phyloP scores from a whole-genome alignment of 2,113 vertebrate genomes.

The Hemicordylus capensis region DNA sequence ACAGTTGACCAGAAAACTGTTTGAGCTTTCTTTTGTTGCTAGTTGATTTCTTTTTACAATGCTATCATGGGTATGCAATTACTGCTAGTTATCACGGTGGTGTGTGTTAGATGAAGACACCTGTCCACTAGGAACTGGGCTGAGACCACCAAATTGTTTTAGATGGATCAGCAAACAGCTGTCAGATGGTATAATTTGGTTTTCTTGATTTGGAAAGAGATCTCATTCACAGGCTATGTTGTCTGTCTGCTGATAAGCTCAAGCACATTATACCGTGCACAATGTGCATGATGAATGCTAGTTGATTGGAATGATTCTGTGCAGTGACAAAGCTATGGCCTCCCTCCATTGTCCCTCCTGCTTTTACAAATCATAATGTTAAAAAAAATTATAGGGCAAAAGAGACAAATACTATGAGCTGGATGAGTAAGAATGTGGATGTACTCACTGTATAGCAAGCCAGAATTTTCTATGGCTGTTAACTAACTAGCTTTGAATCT shows the following conservation, averaged over 20 bases:
- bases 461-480: slow-evolving; percentile 34
- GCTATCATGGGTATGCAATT: slow-evolving; percentile 54
- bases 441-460: background rate
- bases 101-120: slow-evolving; percentile 58
- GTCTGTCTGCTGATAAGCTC: slow-evolving; percentile 68
- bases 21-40: fast-evolving
- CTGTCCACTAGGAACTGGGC: slow-evolving; percentile 69
- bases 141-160: slow-evolving; percentile 74
- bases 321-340: slow-evolving; percentile 63
- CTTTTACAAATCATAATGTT: slow-evolving; percentile 8
- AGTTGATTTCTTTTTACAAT: slow-evolving; percentile 33
- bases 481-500: slow-evolving; percentile 29
- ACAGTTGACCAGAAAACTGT: background rate
- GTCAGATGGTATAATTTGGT: slow-evolving; percentile 74
- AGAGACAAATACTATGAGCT: slow-evolving; percentile 33
- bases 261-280: slow-evolving; percentile 75
- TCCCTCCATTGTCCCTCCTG: slow-evolving; percentile 26
- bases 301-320: slow-evolving; percentile 72
- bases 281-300: slow-evolving; percentile 77
- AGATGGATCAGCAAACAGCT: slow-evolving; percentile 78
- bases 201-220: slow-evolving; percentile 70
- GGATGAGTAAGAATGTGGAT: slow-evolving; percentile 4
- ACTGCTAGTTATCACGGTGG: slow-evolving; percentile 56
- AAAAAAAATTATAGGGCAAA: background rate
- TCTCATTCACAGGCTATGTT: slow-evolving; percentile 52